Conservation (phyloP, 2,797 vertebrate species). For the Notolepis coatsorum region DNA sequence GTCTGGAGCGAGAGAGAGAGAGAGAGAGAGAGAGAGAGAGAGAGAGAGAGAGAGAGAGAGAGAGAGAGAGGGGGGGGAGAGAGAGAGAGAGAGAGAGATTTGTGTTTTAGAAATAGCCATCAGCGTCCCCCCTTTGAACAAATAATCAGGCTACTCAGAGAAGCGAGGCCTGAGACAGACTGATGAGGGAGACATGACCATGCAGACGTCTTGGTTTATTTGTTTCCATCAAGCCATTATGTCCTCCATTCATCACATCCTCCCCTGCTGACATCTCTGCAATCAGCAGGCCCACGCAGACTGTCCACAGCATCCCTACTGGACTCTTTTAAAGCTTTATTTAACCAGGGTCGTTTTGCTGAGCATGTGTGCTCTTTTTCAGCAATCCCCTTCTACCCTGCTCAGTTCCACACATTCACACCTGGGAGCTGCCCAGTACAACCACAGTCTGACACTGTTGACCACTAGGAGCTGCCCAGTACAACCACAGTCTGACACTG, state of each 20-base stretch:
- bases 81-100: too few relatives aligned
- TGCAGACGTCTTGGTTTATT: slow-evolving; percentile 26
- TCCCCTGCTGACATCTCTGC: not conserved
- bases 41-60: too few relatives aligned
- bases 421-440: too few relatives aligned
- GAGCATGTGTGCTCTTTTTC: too few relatives aligned
- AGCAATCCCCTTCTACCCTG: too few relatives aligned
- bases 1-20: too few relatives aligned
- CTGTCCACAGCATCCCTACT: not conserved
- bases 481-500: too few relatives aligned
- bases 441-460: too few relatives aligned
- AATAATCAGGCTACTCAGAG: slow-evolving; percentile 21
- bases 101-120: slow-evolving; percentile 37
- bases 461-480: too few relatives aligned
- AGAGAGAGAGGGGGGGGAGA: too few relatives aligned
- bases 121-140: slow-evolving; percentile 15
- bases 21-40: too few relatives aligned
- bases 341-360: not conserved
- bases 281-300: not conserved
- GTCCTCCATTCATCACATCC: not conserved
- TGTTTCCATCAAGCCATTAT: slow-evolving; percentile 28
- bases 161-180: slow-evolving; percentile 34
- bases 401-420: too few relatives aligned
- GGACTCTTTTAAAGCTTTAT: not conserved
- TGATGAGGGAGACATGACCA: slow-evolving; percentile 42